Evolutionary conservation across 2,797 vertebrate species (phyloP).

Genomic region (Mus caroli): DNA sequence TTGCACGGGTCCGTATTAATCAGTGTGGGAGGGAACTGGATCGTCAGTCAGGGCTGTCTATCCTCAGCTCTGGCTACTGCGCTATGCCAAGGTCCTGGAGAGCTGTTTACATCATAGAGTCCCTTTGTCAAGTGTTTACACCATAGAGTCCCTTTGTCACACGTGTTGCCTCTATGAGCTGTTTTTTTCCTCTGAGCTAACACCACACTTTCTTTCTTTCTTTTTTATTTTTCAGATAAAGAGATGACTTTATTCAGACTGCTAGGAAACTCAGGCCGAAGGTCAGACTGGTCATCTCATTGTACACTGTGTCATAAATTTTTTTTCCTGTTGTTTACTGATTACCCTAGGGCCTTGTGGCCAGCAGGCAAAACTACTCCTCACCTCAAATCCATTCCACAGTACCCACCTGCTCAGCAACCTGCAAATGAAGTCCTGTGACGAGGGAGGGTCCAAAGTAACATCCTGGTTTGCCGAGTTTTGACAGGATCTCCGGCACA

Average conservation of each 20-base stretch:
- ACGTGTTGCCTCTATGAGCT: neutral
- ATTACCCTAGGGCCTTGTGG: neutral
- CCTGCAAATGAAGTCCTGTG: neutral
- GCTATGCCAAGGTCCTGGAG: neutral
- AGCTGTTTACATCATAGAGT: neutral
- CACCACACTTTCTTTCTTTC: no score
- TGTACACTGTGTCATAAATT: neutral
- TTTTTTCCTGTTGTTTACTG: neutral
- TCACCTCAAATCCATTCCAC: neutral
- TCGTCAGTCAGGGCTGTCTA: neutral
- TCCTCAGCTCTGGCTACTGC: neutral
- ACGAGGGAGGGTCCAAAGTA: neutral
- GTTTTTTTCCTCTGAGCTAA: neutral
- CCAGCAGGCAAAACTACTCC: neutral
- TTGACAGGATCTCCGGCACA: neutral
- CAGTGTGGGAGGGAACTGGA: neutral
- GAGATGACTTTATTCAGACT: slow-evolving; percentile 54
- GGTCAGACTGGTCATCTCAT: neutral
- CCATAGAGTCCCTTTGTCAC: neutral
- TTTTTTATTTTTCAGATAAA: neutral
- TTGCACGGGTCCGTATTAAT: neutral
- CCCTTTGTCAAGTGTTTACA: neutral
- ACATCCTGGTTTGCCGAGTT: slow-evolving; percentile 22
- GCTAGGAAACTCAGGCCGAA: neutral
- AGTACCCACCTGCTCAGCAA: neutral